A percentile compares a stretch with the other conserved stretches of the same genome.
phyloP scores from a whole-genome alignment of 1,140 invertebrate species.

The Magallana ariakensis region DNA sequence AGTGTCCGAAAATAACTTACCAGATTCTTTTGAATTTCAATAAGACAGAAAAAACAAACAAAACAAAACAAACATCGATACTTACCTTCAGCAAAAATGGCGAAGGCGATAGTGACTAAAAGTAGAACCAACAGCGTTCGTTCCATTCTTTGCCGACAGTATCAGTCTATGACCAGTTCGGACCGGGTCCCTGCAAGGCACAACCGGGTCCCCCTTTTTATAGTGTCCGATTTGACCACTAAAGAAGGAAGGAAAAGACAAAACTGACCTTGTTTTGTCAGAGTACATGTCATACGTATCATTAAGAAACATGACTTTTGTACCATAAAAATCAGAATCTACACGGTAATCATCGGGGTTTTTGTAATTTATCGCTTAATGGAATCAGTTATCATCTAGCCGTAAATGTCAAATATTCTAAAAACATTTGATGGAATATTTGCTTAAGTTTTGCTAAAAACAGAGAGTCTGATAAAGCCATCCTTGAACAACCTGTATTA shows the following conservation, averaged over 20 bases:
- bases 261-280: neutral
- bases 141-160: neutral
- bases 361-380: neutral
- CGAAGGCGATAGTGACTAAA: neutral
- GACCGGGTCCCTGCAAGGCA: neutral
- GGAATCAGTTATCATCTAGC: neutral
- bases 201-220: neutral
- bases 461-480: too few species aligned
- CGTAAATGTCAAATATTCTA: too few species aligned
- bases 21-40: too few species aligned
- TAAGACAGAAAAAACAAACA: too few species aligned
- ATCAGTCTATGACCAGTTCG: neutral
- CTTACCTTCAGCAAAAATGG: neutral
- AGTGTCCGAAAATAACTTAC: too few species aligned
- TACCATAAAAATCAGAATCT: neutral
- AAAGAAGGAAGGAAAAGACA: neutral
- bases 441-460: too few species aligned
- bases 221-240: neutral
- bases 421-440: too few species aligned
- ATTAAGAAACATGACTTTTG: neutral
- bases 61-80: neutral
- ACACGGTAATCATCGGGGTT: neutral
- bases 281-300: slow-evolving; percentile 15
- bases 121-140: neutral
- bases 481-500: too few species aligned